A percentile compares a stretch with the other conserved stretches of the same genome.
These are phyloP conservation scores for Phymatocera aterrima DNA, from an alignment of 2,888 invertebrate genomes.

Conservation along the genomic window DNA sequence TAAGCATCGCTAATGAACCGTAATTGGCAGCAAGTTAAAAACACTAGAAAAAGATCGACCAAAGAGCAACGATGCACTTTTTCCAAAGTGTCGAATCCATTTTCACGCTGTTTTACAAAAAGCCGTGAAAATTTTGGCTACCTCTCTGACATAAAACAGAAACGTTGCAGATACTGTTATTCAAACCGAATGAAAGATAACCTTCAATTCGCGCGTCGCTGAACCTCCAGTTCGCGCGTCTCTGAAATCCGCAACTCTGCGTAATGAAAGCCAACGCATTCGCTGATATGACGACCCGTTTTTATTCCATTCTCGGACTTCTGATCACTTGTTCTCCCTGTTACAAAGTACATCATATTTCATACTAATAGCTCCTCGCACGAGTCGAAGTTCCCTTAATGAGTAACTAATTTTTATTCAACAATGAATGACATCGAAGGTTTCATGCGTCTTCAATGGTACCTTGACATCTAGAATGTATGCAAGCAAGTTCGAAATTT, in stretches of 20 bases:
- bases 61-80: background rate
- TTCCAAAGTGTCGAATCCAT: background rate
- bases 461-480: background rate
- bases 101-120: background rate
- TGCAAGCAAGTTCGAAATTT: background rate
- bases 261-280: constrained; percentile 6
- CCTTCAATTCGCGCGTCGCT: constrained; percentile 1
- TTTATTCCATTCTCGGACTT: background rate
- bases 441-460: too few relatives aligned
- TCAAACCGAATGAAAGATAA: constrained; percentile 10
- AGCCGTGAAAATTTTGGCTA: background rate
- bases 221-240: constrained; percentile 4
- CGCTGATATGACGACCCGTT: background rate
- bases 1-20: constrained; percentile 30
- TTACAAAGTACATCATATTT: background rate
- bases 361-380: background rate
- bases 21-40: background rate
- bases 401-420: too few relatives aligned
- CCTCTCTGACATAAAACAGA: background rate
- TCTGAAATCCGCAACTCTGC: constrained; percentile 7
- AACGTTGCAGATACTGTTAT: constrained; percentile 8
- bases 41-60: background rate
- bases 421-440: too few relatives aligned
- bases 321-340: background rate
- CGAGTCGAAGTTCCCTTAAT: background rate